A percentile compares a stretch with the other conserved stretches of the same genome.
These are phyloP conservation scores for Wiebesia pumilae DNA, from an alignment of 1,140 invertebrate species.

Conservation along the genomic window DNA sequence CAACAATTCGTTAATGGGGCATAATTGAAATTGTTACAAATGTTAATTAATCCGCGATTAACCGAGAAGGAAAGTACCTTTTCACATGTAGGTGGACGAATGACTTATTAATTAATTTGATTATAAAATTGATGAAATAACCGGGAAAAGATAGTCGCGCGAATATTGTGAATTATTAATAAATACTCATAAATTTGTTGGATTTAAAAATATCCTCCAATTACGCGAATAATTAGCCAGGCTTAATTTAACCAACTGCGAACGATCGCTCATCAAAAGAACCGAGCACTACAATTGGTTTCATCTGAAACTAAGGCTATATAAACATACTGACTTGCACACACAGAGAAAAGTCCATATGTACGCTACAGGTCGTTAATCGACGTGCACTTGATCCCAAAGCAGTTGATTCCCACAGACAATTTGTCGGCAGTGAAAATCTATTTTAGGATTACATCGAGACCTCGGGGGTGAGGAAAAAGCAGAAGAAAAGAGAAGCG, in stretches of 20 bases:
- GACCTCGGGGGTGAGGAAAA: constrained; percentile 27
- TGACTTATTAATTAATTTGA: background rate
- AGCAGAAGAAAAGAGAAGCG: constrained; percentile 20
- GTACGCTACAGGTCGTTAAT: constrained; percentile 40
- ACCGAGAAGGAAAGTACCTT: background rate
- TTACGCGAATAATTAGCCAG: background rate
- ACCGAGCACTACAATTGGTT: background rate
- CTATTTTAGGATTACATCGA: constrained; percentile 62
- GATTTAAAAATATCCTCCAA: background rate
- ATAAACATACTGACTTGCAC: background rate
- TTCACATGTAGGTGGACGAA: background rate
- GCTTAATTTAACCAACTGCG: background rate
- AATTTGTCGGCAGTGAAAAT: constrained; percentile 65
- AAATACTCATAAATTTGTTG: too few species aligned
- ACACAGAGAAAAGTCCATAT: background rate
- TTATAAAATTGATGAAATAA: background rate
- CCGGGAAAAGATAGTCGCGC: background rate
- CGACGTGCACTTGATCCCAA: constrained; percentile 44
- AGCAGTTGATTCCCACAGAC: constrained; percentile 58
- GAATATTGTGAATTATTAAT: background rate
- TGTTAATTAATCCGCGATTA: background rate
- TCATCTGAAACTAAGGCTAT: constrained; percentile 2
- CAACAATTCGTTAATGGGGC: too few species aligned
- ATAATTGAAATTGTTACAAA: too few species aligned
- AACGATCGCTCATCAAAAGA: background rate